Evolutionary conservation across 2,113 vertebrate species (phyloP).

Genomic region (Dipodomys merriami): DNA sequence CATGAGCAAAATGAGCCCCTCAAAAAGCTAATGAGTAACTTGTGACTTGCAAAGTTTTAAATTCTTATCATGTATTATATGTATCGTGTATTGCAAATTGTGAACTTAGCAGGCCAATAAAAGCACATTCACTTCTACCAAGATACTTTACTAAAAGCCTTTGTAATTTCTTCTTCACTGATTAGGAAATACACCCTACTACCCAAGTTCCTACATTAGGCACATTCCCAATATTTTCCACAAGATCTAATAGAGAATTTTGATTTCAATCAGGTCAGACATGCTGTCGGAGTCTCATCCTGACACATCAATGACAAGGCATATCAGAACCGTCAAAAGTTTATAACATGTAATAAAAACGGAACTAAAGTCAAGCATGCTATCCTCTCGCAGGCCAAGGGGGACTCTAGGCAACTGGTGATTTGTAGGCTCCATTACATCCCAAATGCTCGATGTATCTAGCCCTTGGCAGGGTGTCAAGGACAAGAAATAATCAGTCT

Average conservation of each 20-base stretch:
- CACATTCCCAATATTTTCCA: constrained; percentile 55
- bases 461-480: constrained; percentile 87
- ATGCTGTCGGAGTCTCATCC: constrained; percentile 76
- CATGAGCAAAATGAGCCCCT: not conserved
- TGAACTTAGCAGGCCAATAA: not conserved
- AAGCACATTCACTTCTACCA: not conserved
- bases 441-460: constrained; percentile 83
- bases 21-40: not conserved
- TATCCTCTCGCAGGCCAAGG: constrained; percentile 72
- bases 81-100: too few relatives aligned
- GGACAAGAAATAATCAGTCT: constrained; percentile 87
- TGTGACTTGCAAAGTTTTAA: not conserved
- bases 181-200: constrained; percentile 22
- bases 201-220: constrained; percentile 10
- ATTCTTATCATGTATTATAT: too few relatives aligned
- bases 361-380: constrained; percentile 77
- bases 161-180: not conserved
- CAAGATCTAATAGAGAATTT: constrained; percentile 56
- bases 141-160: not conserved
- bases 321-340: constrained; percentile 82
- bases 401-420: constrained; percentile 78
- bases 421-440: constrained; percentile 87
- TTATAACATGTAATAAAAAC: constrained; percentile 84
- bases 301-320: constrained; percentile 79
- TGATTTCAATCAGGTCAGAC: constrained; percentile 80